Evolutionary conservation across 1,140 invertebrate genomes (phyloP), one percentile per base, ranked within the genome.

Genomic region (Acromyrmex heyeri): DNA sequence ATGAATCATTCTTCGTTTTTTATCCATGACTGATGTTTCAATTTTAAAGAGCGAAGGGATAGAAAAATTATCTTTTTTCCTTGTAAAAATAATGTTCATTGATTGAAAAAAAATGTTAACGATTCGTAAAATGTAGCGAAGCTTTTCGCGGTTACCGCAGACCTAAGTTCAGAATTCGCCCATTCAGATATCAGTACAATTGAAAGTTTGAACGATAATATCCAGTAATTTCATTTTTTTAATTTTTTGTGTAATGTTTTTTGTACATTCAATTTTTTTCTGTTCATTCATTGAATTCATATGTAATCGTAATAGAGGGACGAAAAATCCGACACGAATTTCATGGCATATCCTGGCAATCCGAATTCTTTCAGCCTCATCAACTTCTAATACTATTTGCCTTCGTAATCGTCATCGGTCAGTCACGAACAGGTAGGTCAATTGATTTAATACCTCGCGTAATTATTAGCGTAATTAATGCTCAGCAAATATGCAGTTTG

Each of bases 301-400:
- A 48, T n/a, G 6, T 50, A 27, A 50, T 62, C 21, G 44, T 34
- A 30, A 67, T 67, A 70, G 48, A 48, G 38, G n/a, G 16, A 67
- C 73, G 27, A 48, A 65, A 44, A 59, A 44, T 34, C 7, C 14
- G 14, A 30, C 24, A 53, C 2, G 7, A 55, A 12, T 79, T 55
- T 38, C 18, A 16, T 44, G 14, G 14, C 8, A 18, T 50, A 30
- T 59, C n/a, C 30, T 82, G 21, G 27, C 24, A 10, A 70, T 7
- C 24, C 4, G 24, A 57, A 75, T 75, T 59, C 44, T 83, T 83
- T 62, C 55, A 83, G 79, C 30, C 30, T 50, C n/a, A 62, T 16
- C 27, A 38, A 73, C 10, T 83, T 50, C 6, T 82, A n/a, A 21
- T 61, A 50, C 57, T 83, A 44, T 73, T 7, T 38, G 57, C 24